These are phyloP conservation scores for Tragelaphus buxtoni DNA, from an alignment of 2,113 vertebrate genomes.

Conservation along the genomic window DNA sequence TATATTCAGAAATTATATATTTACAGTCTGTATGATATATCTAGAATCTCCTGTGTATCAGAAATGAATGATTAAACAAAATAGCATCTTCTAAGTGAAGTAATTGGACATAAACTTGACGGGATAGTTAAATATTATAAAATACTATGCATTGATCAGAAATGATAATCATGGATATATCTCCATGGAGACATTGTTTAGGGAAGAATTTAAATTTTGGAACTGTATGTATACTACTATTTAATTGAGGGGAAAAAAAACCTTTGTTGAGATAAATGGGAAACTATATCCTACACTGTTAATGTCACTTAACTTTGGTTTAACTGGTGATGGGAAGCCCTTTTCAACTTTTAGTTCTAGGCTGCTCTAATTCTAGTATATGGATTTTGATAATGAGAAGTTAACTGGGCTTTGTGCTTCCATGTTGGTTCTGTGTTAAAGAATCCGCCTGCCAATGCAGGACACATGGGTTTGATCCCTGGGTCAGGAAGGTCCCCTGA, in stretches of 20 bases:
- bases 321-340: neutral
- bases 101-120: neutral
- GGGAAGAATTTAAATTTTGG: neutral
- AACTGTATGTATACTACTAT: neutral
- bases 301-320: neutral
- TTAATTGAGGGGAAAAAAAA: neutral
- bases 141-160: neutral
- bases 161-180: neutral
- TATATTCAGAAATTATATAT: neutral
- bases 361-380: neutral
- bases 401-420: neutral
- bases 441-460: neutral
- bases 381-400: neutral
- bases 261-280: neutral
- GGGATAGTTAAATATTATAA: neutral
- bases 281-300: neutral
- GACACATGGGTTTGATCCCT: neutral
- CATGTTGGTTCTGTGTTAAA: neutral
- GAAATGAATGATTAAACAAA: neutral
- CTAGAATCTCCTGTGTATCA: neutral
- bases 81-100: neutral
- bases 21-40: neutral
- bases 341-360: neutral
- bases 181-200: neutral
- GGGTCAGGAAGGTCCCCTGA: neutral